phyloP scores from a whole-genome alignment of 2,113 vertebrate genomes.

The Nicator chloris region DNA sequence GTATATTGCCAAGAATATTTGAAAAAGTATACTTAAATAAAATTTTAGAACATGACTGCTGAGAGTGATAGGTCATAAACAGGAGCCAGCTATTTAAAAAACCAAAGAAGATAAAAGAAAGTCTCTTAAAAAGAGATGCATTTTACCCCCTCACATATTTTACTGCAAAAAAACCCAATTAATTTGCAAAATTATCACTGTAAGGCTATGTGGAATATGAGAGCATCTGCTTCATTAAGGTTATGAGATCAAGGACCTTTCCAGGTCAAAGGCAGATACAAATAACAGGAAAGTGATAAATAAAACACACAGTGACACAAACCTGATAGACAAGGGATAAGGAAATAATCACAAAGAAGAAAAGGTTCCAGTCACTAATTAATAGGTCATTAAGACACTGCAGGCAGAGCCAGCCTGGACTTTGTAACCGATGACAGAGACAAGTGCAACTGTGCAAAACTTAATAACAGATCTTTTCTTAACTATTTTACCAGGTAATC shows the following conservation, averaged over 20 bases:
- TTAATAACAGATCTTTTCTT: not conserved
- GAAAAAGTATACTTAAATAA: not conserved
- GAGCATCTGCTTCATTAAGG: not conserved
- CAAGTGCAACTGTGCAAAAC: not conserved
- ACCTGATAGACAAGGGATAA: not conserved
- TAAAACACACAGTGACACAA: not conserved
- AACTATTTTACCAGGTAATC: fast-evolving
- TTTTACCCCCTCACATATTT: not conserved
- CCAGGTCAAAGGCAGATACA: not conserved
- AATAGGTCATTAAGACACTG: not conserved
- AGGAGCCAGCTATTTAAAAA: not conserved
- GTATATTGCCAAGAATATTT: not conserved
- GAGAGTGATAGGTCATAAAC: not conserved
- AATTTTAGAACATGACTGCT: not conserved
- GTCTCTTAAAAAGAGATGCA: not conserved
- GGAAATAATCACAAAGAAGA: not conserved
- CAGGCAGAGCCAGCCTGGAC: not conserved
- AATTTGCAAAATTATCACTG: not conserved
- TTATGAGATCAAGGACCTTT: not conserved
- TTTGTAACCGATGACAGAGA: not conserved
- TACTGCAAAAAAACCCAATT: not conserved
- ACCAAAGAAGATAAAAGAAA: not conserved
- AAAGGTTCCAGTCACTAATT: not conserved
- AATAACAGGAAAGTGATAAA: not conserved
- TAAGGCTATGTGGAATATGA: not conserved